Percentiles rank a stretch among this genome's conserved stretches.
These are phyloP conservation scores for Herpailurus yagouaroundi DNA, from an alignment of 2,113 vertebrate species.

Conservation along the genomic window DNA sequence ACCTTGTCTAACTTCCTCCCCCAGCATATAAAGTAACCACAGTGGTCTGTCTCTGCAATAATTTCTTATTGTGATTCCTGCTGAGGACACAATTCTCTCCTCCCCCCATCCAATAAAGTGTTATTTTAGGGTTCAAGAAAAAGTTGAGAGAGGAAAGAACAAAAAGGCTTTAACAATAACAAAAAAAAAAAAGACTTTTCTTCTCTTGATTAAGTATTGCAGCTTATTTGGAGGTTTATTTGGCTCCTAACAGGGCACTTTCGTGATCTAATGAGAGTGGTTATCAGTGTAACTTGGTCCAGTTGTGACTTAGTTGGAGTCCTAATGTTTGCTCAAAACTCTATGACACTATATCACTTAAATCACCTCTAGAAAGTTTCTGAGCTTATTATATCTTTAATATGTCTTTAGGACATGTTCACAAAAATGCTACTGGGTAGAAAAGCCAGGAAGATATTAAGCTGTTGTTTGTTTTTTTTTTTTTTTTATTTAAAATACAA, in stretches of 20 bases:
- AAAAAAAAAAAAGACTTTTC: neutral
- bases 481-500: neutral
- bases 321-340: neutral
- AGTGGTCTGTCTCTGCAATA: neutral
- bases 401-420: neutral
- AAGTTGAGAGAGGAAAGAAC: neutral
- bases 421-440: neutral
- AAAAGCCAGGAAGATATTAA: constrained; percentile 3
- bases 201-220: neutral
- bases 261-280: neutral
- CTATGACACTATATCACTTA: neutral
- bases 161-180: neutral
- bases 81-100: neutral
- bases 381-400: neutral
- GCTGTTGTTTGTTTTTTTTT: neutral
- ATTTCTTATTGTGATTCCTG: neutral
- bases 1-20: neutral
- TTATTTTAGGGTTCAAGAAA: constrained; percentile 16
- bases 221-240: neutral
- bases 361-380: neutral
- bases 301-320: neutral
- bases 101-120: neutral
- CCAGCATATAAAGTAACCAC: neutral
- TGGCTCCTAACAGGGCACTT: neutral
- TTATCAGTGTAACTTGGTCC: neutral